These are phyloP conservation scores for Hiodon alosoides DNA, from an alignment of 2,113 vertebrate genomes.

Conservation along the genomic window DNA sequence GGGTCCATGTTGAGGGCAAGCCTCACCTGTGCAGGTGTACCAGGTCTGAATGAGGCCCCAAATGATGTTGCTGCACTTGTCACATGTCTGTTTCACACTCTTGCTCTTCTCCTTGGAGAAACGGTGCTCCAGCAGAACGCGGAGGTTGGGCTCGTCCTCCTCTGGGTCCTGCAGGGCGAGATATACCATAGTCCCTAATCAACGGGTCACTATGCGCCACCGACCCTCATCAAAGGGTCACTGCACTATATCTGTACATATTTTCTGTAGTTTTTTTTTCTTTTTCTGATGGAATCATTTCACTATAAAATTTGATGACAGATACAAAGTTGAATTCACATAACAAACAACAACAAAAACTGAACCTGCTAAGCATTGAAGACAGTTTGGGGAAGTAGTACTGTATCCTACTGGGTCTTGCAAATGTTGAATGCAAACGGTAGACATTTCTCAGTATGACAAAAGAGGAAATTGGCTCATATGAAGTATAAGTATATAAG, in stretches of 20 bases:
- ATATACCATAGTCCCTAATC: constrained; percentile 4
- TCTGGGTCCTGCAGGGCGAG: constrained; percentile 72
- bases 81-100: constrained; percentile 91
- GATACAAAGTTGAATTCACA: neutral
- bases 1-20: neutral
- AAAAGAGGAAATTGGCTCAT: neutral
- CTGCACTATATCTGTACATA: too few relatives aligned
- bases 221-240: neutral
- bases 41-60: constrained; percentile 98
- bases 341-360: neutral
- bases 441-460: neutral
- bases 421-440: neutral
- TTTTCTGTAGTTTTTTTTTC: too few relatives aligned
- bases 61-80: constrained; percentile 89
- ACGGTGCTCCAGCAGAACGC: constrained; percentile 83
- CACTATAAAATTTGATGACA: neutral
- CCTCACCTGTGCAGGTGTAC: constrained; percentile 94
- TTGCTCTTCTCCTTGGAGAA: constrained; percentile 98
- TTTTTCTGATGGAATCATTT: too few relatives aligned
- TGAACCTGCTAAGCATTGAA: neutral
- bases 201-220: neutral
- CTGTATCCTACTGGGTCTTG: neutral
- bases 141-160: constrained; percentile 88
- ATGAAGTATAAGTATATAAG: too few relatives aligned
- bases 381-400: neutral